Evolutionary conservation across 2,888 invertebrate genomes (phyloP), one percentile per base, ranked within the genome.

Genomic region (Campaea margaritaria): DNA sequence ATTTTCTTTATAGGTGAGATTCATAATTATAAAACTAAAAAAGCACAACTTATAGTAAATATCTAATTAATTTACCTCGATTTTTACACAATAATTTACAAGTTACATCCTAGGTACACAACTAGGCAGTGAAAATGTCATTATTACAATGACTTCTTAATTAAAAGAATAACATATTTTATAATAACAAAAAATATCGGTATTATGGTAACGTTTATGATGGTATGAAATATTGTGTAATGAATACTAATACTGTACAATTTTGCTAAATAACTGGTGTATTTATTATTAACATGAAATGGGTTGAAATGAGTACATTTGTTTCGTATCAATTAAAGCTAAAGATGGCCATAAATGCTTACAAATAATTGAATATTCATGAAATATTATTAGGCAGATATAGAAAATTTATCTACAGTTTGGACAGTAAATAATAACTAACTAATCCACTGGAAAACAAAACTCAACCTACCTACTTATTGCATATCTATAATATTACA

Each of bases 21-120:
- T 79, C 81, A 70, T 81, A 72, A 50, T 76, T 67, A 72, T 74
- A 79, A 73, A 75, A 75, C 76, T 79, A 79, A 74, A 70, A 52
- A 66, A 69, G 67, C 79, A 73, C 51, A 58, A 60, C 64, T n/a
- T n/a, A n/a, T n/a, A n/a, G n/a, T n/a, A 78, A 79, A 68, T 72
- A 71, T 69, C 57, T 70, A 74, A 70, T 68, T 78, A 82, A 57
- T 60, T 78, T 81, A 63, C 73, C n/a, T 74, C 79, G 81, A 83
- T 86, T 85, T 82, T 80, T 86, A 87, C 84, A 87, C 77, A 86
- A 84, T 86, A 87, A 86, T 86, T 87, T 89, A 88, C 82, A 87
- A 75, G 75, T 67, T 77, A 72, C 63, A 59, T 73, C 67, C 73
- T 78, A 81, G 64, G 70, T 66, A 76, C 68, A 72, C 62, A 79